Percentiles rank a stretch among this genome's conserved stretches.
Evolutionary conservation across 2,797 vertebrate species (phyloP).

Genomic region (Siniperca scherzeri): DNA sequence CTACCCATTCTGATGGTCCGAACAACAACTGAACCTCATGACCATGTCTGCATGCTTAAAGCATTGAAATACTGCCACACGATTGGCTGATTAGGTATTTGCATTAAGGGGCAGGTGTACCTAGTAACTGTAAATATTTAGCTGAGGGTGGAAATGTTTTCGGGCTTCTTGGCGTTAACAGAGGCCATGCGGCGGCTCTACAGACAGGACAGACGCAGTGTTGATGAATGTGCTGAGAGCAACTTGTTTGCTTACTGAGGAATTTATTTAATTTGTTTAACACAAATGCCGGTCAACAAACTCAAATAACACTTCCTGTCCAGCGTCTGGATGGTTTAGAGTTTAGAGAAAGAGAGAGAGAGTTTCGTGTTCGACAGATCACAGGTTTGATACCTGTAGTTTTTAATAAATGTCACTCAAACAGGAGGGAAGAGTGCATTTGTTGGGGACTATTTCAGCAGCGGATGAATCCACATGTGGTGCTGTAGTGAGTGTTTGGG

Average conservation of each 20-base stretch:
- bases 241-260: slow-evolving; percentile 8
- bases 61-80: too few species aligned
- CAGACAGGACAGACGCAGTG: background rate
- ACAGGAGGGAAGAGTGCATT: too few species aligned
- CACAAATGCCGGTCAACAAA: background rate
- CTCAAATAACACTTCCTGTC: background rate
- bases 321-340: background rate
- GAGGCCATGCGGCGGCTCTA: background rate
- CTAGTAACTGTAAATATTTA: background rate
- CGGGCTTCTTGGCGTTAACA: background rate
- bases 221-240: background rate
- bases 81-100: too few species aligned
- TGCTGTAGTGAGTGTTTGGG: too few species aligned
- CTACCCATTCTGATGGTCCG: too few species aligned
- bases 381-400: background rate
- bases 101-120: background rate
- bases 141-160: background rate
- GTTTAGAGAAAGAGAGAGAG: background rate
- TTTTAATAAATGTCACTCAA: too few species aligned
- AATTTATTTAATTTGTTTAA: background rate
- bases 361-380: background rate
- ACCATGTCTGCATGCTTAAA: too few species aligned
- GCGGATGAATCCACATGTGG: too few species aligned
- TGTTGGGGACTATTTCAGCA: too few species aligned
- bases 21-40: too few species aligned